Conservation (phyloP, 1,140 invertebrate species). For the Habropoda laboriosa region DNA sequence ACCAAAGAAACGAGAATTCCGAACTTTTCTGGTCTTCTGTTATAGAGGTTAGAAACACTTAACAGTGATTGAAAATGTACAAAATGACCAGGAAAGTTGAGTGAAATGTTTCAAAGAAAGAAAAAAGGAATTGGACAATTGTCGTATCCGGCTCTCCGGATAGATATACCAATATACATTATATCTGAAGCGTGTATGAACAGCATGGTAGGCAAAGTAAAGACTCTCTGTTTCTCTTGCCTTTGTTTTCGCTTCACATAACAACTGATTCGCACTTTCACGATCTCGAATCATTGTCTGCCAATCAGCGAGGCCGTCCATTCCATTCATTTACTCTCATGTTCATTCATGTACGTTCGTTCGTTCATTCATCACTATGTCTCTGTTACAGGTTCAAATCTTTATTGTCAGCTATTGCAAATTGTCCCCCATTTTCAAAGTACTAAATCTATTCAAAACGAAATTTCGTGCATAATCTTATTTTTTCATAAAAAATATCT, state of each 20-base stretch:
- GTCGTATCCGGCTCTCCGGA: slow-evolving; percentile 39
- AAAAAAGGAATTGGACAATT: background rate
- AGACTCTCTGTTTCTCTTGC: slow-evolving; percentile 49
- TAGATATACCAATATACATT: no score
- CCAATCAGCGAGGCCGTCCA: slow-evolving; percentile 19
- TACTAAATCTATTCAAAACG: no score
- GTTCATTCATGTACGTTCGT: slow-evolving; percentile 10
- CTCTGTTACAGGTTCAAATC: slow-evolving; percentile 1
- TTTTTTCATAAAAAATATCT: no score
- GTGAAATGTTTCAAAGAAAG: slow-evolving; percentile 1
- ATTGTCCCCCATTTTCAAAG: slow-evolving; percentile 26
- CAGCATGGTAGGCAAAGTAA: slow-evolving; percentile 61
- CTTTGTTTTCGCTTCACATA: slow-evolving; percentile 54
- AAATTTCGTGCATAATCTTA: no score
- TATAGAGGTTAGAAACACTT: background rate
- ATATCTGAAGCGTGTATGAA: slow-evolving; percentile 57
- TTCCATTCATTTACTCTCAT: slow-evolving; percentile 51
- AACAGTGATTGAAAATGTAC: background rate
- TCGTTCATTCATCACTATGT: background rate
- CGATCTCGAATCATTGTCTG: slow-evolving; percentile 36
- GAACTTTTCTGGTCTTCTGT: background rate
- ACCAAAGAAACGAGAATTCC: background rate
- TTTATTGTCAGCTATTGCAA: slow-evolving; percentile 16
- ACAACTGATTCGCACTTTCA: slow-evolving; percentile 48
- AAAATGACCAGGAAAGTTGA: slow-evolving; percentile 18